Evolutionary conservation across 2,797 vertebrate genomes (phyloP), one percentile per base, ranked within the genome.

Genomic region (Poeciliopsis presidionis): DNA sequence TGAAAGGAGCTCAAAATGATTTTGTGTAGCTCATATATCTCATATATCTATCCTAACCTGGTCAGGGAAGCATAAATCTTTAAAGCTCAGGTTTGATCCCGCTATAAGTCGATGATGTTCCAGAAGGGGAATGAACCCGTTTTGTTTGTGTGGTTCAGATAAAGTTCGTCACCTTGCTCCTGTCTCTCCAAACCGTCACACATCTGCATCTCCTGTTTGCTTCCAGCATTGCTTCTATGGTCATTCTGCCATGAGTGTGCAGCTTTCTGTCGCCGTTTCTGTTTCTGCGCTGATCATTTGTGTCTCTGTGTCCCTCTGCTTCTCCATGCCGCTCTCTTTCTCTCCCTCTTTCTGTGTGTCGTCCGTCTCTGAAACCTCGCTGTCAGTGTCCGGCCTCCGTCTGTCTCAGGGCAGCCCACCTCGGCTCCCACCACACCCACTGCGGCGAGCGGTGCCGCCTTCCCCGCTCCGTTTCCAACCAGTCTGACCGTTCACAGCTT

Each of bases 401-500:
- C 92, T 75, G n/a, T 91, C 83, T 94, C 91, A 61, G 91, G 92
- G 85, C 90, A 89, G 91, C 93, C 93, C 87, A 71, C 75, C 89
- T 95, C 93, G 41, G 93, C 93, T 81, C 93, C 94, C 89, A 75
- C 73, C 89, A 94, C 92, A 55, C 94, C 93, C 33, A 93, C 90
- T 1, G 78, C 90, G 12, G 78, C 71, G 49, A 85, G 87, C 81
- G 51, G 79, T 45, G 55, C 89, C 61, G 84, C 83, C 82, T 81
- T 22, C 84, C 87, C 90, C 65, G 8, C 91, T 82, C 77, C 88
- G 74, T 92, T 94, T 83, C 90, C 94, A 81, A 89, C 83, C 90
- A 94, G 93, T 92, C 90, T 92, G 91, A 95, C 90, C 1, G 88
- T 94, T 87, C 92, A 94, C 93, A 94, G 93, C 93, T 94, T 95